Evolutionary conservation across 2,888 invertebrate species (phyloP).

Genomic region (Brachylomia viminalis): DNA sequence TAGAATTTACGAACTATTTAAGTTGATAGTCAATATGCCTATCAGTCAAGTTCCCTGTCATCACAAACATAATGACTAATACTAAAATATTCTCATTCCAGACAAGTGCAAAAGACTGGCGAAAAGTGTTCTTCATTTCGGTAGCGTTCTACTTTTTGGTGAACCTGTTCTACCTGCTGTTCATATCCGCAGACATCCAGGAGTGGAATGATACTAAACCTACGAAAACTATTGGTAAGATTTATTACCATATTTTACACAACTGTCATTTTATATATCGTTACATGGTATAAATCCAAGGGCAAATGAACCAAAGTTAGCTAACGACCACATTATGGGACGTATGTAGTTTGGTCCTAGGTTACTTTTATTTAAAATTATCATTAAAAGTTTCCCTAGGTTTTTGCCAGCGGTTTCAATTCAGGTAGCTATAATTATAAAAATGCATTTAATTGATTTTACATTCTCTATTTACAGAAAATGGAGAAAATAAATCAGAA

Average conservation of each 20-base stretch:
- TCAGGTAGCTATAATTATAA: neutral
- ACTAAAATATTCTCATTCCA: slow-evolving; percentile 74
- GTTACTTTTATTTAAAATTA: neutral
- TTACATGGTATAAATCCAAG: neutral
- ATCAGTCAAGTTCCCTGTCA: neutral
- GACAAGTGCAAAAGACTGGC: slow-evolving; percentile 90
- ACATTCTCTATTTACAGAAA: slow-evolving; percentile 45
- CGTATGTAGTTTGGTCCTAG: neutral
- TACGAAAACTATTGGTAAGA: slow-evolving; percentile 73
- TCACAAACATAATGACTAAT: neutral
- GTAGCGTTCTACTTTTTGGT: slow-evolving; percentile 90
- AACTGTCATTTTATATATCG: neutral
- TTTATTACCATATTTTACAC: neutral
- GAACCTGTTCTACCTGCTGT: slow-evolving; percentile 91
- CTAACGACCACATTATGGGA: no score
- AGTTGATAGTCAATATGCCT: neutral
- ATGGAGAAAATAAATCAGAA: slow-evolving; percentile 56
- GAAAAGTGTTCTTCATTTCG: slow-evolving; percentile 92
- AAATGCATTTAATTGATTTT: neutral
- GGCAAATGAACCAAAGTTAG: no score
- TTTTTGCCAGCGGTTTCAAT: no score
- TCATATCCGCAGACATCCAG: slow-evolving; percentile 91
- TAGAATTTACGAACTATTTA: no score
- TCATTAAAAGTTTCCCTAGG: no score
- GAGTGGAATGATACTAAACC: slow-evolving; percentile 90